Conservation (phyloP, 2,113 vertebrate species). For the Lasiurus borealis region DNA sequence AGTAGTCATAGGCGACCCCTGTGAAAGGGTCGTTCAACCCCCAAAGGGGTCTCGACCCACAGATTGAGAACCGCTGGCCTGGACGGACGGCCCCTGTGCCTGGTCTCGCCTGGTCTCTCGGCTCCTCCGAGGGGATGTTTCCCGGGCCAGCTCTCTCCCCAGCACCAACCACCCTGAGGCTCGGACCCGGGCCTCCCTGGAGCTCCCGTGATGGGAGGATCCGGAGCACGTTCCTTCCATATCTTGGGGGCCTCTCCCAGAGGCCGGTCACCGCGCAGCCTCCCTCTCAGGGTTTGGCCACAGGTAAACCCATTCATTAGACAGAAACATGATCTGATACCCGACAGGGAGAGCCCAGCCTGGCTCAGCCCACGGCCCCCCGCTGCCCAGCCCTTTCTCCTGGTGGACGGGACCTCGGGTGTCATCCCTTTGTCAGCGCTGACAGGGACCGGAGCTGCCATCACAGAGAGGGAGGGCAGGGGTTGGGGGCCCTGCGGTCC, state of each 20-base stretch:
- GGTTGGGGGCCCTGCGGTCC: background rate
- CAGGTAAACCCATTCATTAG: background rate
- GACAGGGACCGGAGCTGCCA: background rate
- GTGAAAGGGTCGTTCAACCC: too few relatives aligned
- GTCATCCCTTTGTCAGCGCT: rapidly evolving
- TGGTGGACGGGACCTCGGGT: background rate
- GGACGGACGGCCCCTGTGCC: background rate
- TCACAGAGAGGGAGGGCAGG: rapidly evolving
- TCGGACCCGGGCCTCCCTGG: background rate
- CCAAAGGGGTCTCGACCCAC: too few relatives aligned
- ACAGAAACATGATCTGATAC: background rate
- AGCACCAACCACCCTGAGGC: rapidly evolving
- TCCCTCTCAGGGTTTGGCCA: background rate
- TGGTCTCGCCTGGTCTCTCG: background rate
- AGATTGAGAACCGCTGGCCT: too few relatives aligned
- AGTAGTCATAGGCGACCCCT: too few relatives aligned
- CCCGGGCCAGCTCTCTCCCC: background rate
- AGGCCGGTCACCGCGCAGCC: background rate
- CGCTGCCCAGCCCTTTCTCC: background rate
- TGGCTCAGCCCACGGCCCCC: background rate
- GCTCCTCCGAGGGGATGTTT: background rate
- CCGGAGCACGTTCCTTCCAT: background rate
- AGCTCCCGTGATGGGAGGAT: background rate
- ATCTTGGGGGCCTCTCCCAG: rapidly evolving
- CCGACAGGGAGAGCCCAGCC: background rate